Conservation (phyloP, 1,140 invertebrate genomes). For the Drosophila pruinosa region DNA sequence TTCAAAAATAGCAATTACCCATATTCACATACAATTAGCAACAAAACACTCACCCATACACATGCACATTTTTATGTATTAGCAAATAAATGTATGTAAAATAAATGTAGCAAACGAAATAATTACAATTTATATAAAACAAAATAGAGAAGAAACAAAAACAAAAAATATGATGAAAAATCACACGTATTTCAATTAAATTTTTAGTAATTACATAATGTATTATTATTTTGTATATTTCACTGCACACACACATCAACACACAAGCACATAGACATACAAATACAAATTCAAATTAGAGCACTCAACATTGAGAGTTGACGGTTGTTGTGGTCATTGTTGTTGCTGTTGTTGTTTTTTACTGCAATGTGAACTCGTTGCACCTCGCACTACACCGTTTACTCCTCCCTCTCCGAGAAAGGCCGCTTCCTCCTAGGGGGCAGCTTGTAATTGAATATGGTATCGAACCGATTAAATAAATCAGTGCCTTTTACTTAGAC, state of each 20-base stretch:
- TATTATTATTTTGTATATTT: constrained; percentile 76
- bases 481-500: constrained; percentile 78
- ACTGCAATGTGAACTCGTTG: constrained; percentile 66
- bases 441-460: constrained; percentile 36
- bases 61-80: constrained; percentile 71
- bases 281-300: constrained; percentile 20
- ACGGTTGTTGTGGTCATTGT: constrained; percentile 47
- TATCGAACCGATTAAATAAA: constrained; percentile 46
- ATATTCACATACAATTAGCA: constrained; percentile 23
- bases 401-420: constrained; percentile 1
- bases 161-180: constrained; percentile 43
- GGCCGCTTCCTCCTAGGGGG: background rate
- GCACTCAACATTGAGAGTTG: constrained; percentile 10
- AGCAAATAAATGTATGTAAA: constrained; percentile 58
- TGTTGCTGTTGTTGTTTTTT: constrained; percentile 23
- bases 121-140: constrained; percentile 36
- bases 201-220: constrained; percentile 76
- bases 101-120: constrained; percentile 40
- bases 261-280: constrained; percentile 22
- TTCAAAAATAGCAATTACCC: constrained; percentile 26
- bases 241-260: constrained; percentile 39
- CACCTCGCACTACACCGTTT: constrained; percentile 63
- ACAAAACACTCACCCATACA: constrained; percentile 30
- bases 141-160: constrained; percentile 44
- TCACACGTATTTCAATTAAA: constrained; percentile 70